These are phyloP conservation scores for Eudyptes chrysolophus DNA, from an alignment of 2,113 vertebrate genomes.

Conservation along the genomic window DNA sequence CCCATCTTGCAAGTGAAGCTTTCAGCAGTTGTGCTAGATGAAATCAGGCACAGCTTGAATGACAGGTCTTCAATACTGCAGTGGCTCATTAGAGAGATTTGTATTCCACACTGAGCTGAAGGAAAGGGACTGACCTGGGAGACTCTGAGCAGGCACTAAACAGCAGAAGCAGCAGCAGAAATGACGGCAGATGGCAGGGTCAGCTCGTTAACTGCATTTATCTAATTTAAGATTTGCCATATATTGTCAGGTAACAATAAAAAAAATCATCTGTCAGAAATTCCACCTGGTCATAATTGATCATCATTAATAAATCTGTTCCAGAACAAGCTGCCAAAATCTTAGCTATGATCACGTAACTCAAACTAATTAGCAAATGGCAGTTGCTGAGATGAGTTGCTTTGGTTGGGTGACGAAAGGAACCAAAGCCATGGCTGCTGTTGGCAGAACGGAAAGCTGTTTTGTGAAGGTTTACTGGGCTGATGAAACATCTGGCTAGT, in stretches of 20 bases:
- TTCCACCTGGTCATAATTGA: conserved; percentile 67
- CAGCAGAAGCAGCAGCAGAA: not conserved
- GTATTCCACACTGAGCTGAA: conserved; percentile 3
- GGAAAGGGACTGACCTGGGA: not conserved
- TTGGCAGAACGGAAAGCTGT: not conserved
- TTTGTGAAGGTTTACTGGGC: not conserved
- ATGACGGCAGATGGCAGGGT: conserved; percentile 71
- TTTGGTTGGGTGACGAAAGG: not conserved
- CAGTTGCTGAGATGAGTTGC: not conserved
- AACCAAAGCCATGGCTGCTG: not conserved
- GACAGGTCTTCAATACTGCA: not conserved
- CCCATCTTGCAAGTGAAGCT: not conserved
- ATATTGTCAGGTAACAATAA: conserved; percentile 53
- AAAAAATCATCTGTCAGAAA: conserved; percentile 54
- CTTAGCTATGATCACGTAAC: not conserved
- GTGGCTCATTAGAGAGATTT: conserved; percentile 2
- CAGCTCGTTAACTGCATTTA: conserved; percentile 63
- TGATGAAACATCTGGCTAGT: not conserved
- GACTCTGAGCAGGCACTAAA: not conserved
- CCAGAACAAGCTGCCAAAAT: conserved; percentile 42
- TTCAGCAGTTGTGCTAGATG: not conserved
- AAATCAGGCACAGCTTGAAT: not conserved
- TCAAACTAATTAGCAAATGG: conserved; percentile 46
- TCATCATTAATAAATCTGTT: conserved; percentile 62
- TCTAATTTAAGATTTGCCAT: conserved; percentile 56